A percentile compares a stretch with the other conserved stretches of the same genome.
phyloP scores from a whole-genome alignment of 2,113 vertebrate genomes.

The Sula dactylatra region DNA sequence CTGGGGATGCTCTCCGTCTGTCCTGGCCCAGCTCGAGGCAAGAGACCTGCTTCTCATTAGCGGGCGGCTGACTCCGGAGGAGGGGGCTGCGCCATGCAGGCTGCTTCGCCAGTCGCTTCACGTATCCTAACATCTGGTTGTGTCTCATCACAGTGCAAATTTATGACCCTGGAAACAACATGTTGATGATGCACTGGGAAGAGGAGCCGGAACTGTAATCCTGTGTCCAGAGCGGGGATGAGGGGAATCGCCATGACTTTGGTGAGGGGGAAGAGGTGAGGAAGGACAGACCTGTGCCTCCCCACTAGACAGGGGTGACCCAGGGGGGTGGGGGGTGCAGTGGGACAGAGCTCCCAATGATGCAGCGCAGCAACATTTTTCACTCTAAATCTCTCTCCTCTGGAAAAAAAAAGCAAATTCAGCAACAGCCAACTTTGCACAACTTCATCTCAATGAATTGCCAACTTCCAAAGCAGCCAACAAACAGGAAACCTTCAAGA shows the following conservation, averaged over 20 bases:
- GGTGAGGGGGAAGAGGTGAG: not conserved
- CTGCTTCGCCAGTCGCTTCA: conserved; percentile 69
- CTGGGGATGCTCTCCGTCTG: conserved; percentile 41
- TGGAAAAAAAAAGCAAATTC: not conserved
- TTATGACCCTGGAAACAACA: conserved; percentile 78
- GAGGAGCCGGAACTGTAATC: conserved; percentile 47
- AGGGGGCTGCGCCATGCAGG: conserved; percentile 14
- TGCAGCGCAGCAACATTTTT: not conserved
- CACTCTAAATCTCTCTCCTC: not conserved
- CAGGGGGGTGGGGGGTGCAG: fast-evolving
- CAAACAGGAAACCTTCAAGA: not conserved
- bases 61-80: not conserved
- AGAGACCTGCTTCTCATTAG: conserved; percentile 61
- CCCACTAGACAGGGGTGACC: not conserved
- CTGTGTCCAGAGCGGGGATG: conserved; percentile 14
- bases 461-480: conserved; percentile 17
- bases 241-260: not conserved
- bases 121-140: conserved; percentile 76
- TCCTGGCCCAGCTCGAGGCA: not conserved
- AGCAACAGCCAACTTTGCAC: conserved; percentile 21
- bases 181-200: conserved; percentile 65
- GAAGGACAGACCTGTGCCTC: not conserved
- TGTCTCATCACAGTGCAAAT: conserved; percentile 79
- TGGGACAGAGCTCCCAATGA: not conserved
- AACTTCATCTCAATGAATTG: not conserved